Evolutionary conservation across 2,797 vertebrate species (phyloP).

Genomic region (Chiloscyllium punctatum): DNA sequence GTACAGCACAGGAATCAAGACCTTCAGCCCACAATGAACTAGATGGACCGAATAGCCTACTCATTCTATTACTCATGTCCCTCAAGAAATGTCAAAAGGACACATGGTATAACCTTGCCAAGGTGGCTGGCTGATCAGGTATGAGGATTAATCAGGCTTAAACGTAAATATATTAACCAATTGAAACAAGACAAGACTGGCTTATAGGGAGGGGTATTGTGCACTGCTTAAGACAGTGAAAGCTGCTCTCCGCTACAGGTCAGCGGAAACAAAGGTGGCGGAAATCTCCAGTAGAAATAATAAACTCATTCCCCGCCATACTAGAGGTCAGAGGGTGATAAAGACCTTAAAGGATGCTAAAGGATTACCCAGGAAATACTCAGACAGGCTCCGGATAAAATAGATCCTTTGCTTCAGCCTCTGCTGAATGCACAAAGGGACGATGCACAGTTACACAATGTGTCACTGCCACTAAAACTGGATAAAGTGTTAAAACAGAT

Average conservation of each 20-base stretch:
- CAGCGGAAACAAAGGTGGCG: background rate
- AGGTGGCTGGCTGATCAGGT: background rate
- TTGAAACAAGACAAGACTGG: background rate
- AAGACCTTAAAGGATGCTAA: background rate
- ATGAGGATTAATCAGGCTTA: background rate
- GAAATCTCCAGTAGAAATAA: background rate
- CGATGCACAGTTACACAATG: background rate
- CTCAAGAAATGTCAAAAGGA: background rate
- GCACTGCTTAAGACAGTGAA: background rate
- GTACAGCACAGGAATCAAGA: too few relatives aligned
- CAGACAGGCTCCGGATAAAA: background rate
- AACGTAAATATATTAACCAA: background rate
- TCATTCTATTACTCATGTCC: background rate
- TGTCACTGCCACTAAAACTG: background rate
- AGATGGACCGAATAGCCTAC: too few relatives aligned
- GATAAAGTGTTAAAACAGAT: background rate
- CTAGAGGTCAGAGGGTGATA: background rate
- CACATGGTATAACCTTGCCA: background rate
- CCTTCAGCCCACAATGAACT: too few relatives aligned
- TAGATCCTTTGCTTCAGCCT: background rate
- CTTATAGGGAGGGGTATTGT: background rate
- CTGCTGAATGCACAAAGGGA: too few relatives aligned
- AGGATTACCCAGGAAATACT: background rate
- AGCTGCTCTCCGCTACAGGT: background rate
- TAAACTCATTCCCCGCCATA: background rate